Percentiles rank a stretch among this genome's conserved stretches.
Evolutionary conservation across 1,140 invertebrate species (phyloP).

Genomic region (Drosophila athabasca): DNA sequence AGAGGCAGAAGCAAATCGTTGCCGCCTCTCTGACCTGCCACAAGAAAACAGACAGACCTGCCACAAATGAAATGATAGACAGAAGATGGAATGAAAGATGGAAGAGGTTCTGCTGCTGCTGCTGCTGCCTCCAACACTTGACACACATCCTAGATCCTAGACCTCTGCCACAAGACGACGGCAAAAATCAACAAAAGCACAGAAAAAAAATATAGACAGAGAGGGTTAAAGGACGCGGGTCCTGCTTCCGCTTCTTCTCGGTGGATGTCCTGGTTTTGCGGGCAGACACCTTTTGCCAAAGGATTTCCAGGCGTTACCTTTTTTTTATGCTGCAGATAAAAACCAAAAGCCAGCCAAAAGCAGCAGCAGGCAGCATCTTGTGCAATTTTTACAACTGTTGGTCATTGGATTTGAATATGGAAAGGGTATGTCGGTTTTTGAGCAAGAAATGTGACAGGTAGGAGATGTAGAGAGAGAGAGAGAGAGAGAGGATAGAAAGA

Average conservation of each 20-base stretch:
- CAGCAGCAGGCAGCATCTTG: slow-evolving; percentile 23
- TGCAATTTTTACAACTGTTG: slow-evolving; percentile 13
- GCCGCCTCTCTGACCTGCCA: slow-evolving; percentile 65
- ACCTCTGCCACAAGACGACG: slow-evolving; percentile 16
- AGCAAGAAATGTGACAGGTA: too few species aligned
- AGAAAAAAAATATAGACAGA: slow-evolving; percentile 1
- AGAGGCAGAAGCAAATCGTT: slow-evolving; percentile 38
- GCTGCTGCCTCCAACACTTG: slow-evolving; percentile 49
- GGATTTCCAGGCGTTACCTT: slow-evolving; percentile 40
- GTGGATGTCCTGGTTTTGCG: slow-evolving; percentile 45
- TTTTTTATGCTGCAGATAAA: slow-evolving; percentile 58
- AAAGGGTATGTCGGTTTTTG: background rate
- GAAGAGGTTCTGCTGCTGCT: slow-evolving; percentile 36
- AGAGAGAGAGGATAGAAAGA: too few species aligned
- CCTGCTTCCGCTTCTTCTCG: slow-evolving; percentile 14
- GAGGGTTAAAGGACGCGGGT: background rate
- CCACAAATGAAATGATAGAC: slow-evolving; percentile 23
- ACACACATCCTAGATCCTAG: slow-evolving; percentile 57
- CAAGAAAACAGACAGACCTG: slow-evolving; percentile 60
- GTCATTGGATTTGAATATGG: background rate
- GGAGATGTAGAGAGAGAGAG: too few species aligned
- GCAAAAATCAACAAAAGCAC: slow-evolving; percentile 56
- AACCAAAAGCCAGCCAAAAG: slow-evolving; percentile 21
- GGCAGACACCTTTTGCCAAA: slow-evolving; percentile 66
- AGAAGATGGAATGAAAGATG: slow-evolving; percentile 18